A percentile compares a stretch with the other conserved stretches of the same genome.
Conservation (phyloP, 2,797 vertebrate species). For the Poeciliopsis paucimaculata region DNA sequence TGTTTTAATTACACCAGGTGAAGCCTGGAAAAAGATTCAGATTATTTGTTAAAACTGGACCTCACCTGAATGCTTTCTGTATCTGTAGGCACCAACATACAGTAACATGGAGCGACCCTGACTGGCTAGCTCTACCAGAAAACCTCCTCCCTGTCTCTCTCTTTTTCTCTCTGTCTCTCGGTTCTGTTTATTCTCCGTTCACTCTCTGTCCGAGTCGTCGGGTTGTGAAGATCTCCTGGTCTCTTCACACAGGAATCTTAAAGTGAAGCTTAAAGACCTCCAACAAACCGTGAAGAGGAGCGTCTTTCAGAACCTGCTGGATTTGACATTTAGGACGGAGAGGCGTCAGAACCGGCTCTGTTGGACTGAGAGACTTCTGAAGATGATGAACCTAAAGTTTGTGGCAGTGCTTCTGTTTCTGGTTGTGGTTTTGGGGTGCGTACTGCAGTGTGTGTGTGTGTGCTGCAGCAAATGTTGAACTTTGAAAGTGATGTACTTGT, state of each 20-base stretch:
- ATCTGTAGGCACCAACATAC: too few species aligned
- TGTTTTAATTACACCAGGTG: too few species aligned
- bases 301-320: not conserved
- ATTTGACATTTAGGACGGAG: not conserved
- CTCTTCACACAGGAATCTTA: not conserved
- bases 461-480: not conserved
- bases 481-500: not conserved
- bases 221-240: not conserved
- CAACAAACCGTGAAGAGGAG: not conserved
- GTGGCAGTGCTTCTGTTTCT: not conserved
- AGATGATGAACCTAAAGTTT: not conserved
- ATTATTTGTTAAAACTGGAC: not conserved
- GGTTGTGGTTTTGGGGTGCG: constrained; percentile 31
- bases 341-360: not conserved
- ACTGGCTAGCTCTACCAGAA: too few species aligned
- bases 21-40: too few species aligned
- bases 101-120: not conserved
- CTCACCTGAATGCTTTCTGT: not conserved
- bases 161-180: not conserved
- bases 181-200: not conserved
- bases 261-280: not conserved
- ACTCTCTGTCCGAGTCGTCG: not conserved
- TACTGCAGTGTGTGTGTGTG: not conserved
- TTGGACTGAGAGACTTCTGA: not conserved
- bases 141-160: not conserved